Evolutionary conservation across 2,888 invertebrate species (phyloP).

Genomic region (Oxytorus armatus): DNA sequence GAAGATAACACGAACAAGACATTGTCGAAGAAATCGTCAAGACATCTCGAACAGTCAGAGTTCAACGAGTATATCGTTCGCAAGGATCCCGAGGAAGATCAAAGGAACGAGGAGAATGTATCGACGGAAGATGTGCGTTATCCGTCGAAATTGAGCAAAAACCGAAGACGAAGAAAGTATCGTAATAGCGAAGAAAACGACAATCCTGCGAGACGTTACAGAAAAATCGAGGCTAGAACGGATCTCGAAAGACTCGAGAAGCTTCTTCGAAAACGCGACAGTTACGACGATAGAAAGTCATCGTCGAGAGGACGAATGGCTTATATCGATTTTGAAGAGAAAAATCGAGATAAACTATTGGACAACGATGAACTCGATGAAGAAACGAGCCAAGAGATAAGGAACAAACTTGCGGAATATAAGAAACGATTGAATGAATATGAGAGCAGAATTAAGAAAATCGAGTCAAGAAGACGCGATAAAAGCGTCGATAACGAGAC

Average conservation of each 20-base stretch:
- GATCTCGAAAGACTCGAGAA: conserved; percentile 70
- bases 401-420: conserved; percentile 73
- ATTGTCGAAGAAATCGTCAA: conserved; percentile 66
- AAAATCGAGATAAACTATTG: conserved; percentile 39
- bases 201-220: conserved; percentile 27
- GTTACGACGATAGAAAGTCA: conserved; percentile 42
- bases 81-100: conserved; percentile 51
- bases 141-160: conserved; percentile 42
- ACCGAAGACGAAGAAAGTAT: conserved; percentile 52
- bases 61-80: conserved; percentile 59
- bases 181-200: conserved; percentile 62
- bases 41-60: conserved; percentile 67
- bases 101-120: conserved; percentile 10
- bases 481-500: conserved; percentile 36
- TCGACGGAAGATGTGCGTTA: conserved; percentile 49
- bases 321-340: conserved; percentile 56
- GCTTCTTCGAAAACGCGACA: conserved; percentile 66
- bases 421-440: conserved; percentile 72
- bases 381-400: conserved; percentile 71
- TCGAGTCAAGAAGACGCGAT: conserved; percentile 38
- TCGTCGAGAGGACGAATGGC: conserved; percentile 40
- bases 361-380: conserved; percentile 29
- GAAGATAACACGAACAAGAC: conserved; percentile 67
- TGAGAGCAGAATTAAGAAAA: conserved; percentile 62
- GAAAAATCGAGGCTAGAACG: conserved; percentile 55